Percentiles rank a stretch among this genome's conserved stretches.
These are phyloP conservation scores for Mythimna lalbum DNA, from an alignment of 2,888 invertebrate species.

Conservation along the genomic window DNA sequence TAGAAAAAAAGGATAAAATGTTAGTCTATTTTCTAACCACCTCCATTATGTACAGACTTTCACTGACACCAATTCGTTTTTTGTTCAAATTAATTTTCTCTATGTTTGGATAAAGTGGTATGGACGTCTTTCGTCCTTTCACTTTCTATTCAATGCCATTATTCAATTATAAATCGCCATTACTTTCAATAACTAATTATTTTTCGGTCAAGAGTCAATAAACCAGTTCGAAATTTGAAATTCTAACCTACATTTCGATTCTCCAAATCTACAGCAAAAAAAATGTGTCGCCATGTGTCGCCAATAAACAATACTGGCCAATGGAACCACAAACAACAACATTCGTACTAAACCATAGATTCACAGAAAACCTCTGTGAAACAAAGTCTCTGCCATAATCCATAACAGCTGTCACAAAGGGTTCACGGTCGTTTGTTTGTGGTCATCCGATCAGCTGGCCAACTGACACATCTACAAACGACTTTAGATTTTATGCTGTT, in stretches of 20 bases:
- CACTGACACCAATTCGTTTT: constrained; percentile 6
- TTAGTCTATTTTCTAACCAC: background rate
- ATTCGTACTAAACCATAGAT: constrained; percentile 31
- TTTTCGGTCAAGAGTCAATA: background rate
- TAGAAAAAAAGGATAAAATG: background rate
- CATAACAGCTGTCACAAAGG: constrained; percentile 54
- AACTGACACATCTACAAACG: constrained; percentile 52
- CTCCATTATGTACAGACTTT: background rate
- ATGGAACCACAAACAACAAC: constrained; percentile 2
- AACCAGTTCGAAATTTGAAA: background rate
- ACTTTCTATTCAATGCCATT: constrained; percentile 21
- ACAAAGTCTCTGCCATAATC: constrained; percentile 33
- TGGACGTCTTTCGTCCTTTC: constrained; percentile 17
- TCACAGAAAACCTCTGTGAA: constrained; percentile 34
- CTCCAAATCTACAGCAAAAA: background rate
- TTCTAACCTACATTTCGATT: background rate
- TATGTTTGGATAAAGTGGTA: background rate
- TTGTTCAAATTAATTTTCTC: constrained; percentile 2
- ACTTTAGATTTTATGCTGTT: constrained; percentile 43
- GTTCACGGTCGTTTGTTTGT: constrained; percentile 70
- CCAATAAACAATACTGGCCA: background rate
- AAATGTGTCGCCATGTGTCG: background rate
- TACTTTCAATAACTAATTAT: too few species aligned
- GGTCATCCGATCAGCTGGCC: constrained; percentile 73
- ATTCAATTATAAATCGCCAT: constrained; percentile 1